Evolutionary conservation across 2,888 invertebrate species (phyloP).

Genomic region (Xylota sylvarum): DNA sequence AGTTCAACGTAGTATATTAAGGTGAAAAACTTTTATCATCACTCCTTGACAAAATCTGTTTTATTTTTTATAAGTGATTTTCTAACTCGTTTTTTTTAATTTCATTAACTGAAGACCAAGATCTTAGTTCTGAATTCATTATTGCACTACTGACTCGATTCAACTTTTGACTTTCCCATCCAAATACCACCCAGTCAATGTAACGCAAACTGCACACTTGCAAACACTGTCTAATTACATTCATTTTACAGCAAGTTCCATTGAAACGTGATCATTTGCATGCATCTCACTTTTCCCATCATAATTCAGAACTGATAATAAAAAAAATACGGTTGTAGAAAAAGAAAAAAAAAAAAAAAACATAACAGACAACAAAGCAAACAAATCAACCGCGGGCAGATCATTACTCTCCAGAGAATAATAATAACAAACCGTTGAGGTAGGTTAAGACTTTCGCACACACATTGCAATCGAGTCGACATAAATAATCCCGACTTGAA

Average conservation of each 20-base stretch:
- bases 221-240: conserved; percentile 27
- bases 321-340: conserved; percentile 24
- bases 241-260: conserved; percentile 52
- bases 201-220: conserved; percentile 41
- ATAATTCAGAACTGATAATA: conserved; percentile 36
- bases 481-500: conserved; percentile 49
- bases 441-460: conserved; percentile 62
- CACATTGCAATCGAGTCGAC: conserved; percentile 36
- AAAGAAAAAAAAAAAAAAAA: conserved; percentile 9
- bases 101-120: too few relatives aligned
- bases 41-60: too few relatives aligned
- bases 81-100: too few relatives aligned
- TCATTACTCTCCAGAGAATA: conserved; percentile 60
- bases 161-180: conserved; percentile 1
- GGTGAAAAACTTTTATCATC: too few relatives aligned
- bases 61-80: too few relatives aligned
- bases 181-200: background rate
- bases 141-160: conserved; percentile 13
- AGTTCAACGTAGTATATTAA: too few relatives aligned
- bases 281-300: conserved; percentile 67
- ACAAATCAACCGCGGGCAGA: conserved; percentile 61
- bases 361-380: conserved; percentile 49
- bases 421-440: conserved; percentile 58
- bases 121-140: background rate
- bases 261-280: conserved; percentile 72